These are phyloP conservation scores for Podargus strigoides DNA, from an alignment of 2,797 vertebrate species.

Conservation along the genomic window DNA sequence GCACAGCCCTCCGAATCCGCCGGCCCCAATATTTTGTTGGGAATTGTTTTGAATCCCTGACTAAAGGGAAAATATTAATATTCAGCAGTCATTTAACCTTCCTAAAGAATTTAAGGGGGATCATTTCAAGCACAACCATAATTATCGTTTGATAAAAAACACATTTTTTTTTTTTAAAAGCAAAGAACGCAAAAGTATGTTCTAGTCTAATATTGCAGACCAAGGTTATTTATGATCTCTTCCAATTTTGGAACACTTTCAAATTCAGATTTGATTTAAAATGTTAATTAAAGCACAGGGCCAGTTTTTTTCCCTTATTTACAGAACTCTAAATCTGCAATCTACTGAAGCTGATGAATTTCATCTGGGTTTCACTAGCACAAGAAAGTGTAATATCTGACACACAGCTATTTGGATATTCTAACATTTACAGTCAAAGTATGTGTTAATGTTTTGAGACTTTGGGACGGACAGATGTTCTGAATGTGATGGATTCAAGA, in stretches of 20 bases:
- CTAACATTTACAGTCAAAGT: constrained; percentile 14
- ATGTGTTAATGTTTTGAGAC: constrained; percentile 32
- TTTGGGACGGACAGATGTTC: constrained; percentile 38
- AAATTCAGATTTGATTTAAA: constrained; percentile 64
- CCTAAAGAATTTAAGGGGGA: constrained; percentile 27
- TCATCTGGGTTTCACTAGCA: constrained; percentile 53
- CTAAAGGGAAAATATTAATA: constrained; percentile 39
- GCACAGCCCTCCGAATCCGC: neutral
- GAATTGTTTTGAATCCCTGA: neutral
- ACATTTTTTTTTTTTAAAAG: neutral
- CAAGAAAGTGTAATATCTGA: constrained; percentile 41
- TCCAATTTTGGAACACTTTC: constrained; percentile 48
- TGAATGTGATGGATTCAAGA: neutral
- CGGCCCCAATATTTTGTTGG: neutral
- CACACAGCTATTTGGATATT: constrained; percentile 34
- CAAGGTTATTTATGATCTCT: constrained; percentile 53
- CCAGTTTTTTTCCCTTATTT: constrained; percentile 40
- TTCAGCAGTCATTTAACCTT: constrained; percentile 43
- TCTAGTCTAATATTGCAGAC: constrained; percentile 40
- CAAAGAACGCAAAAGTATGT: neutral
- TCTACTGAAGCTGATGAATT: constrained; percentile 45
- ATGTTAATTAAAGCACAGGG: constrained; percentile 65
- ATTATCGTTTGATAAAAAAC: neutral
- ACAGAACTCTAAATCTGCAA: constrained; percentile 51
- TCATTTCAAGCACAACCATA: constrained; percentile 9